Evolutionary conservation across 2,113 vertebrate species (phyloP).

Genomic region (Anhinga rufa): DNA sequence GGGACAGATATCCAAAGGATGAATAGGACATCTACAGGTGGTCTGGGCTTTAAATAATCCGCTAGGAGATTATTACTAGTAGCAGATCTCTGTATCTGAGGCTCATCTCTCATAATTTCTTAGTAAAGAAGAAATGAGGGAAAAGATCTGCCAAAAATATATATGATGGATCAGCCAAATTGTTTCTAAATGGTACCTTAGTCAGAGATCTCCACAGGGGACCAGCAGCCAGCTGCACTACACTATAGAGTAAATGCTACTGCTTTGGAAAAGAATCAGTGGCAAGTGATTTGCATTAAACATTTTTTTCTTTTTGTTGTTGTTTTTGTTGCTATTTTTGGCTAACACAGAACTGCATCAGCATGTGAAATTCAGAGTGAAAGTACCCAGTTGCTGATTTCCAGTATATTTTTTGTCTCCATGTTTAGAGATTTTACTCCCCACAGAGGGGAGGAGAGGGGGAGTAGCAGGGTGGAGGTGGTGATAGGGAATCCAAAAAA

Average conservation of each 20-base stretch:
- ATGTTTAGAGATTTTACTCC: neutral
- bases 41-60: neutral
- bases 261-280: conserved; percentile 45
- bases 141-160: conserved; percentile 40
- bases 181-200: conserved; percentile 63
- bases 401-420: neutral
- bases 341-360: neutral
- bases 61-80: neutral
- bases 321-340: conserved; percentile 48
- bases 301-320: neutral
- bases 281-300: conserved; percentile 53
- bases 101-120: conserved; percentile 39
- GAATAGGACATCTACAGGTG: neutral
- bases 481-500: neutral
- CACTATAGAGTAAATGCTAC: conserved; percentile 33
- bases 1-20: neutral
- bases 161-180: conserved; percentile 55
- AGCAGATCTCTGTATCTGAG: neutral
- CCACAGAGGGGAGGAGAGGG: neutral
- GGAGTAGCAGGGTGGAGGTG: neutral
- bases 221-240: conserved; percentile 55
- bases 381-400: conserved; percentile 4
- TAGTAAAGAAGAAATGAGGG: conserved; percentile 15
- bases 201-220: conserved; percentile 48
- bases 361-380: neutral